Evolutionary conservation across 2,113 vertebrate genomes (phyloP).

Genomic region (Brachyhypopomus occidentalis): DNA sequence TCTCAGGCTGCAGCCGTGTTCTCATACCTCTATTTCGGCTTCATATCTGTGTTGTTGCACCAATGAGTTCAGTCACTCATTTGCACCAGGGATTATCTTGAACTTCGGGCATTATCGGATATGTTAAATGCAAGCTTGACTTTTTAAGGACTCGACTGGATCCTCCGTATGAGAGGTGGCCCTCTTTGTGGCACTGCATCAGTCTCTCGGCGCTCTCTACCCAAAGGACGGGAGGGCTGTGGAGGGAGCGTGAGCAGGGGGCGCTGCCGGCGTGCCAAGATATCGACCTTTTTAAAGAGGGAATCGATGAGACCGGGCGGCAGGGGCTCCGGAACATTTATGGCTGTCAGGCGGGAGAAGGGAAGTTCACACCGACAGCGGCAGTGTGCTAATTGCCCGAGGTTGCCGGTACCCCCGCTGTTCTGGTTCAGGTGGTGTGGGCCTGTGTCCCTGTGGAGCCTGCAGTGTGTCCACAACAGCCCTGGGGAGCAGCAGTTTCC

Average conservation of each 20-base stretch:
- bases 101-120: neutral
- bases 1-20: neutral
- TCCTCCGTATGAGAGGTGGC: conserved; percentile 1
- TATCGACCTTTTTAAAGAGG: conserved; percentile 69
- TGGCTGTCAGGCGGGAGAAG: conserved; percentile 60
- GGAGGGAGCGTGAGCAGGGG: conserved; percentile 49
- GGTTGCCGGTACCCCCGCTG: conserved; percentile 58
- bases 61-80: neutral
- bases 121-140: neutral
- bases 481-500: conserved; percentile 46
- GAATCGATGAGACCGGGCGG: conserved; percentile 70
- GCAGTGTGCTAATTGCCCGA: conserved; percentile 70
- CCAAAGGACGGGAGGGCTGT: conserved; percentile 30
- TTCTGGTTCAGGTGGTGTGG: conserved; percentile 49
- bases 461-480: conserved; percentile 42
- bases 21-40: neutral
- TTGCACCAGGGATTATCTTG: neutral
- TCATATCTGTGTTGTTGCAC: neutral
- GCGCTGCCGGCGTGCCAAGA: conserved; percentile 57
- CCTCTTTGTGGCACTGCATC: conserved; percentile 18
- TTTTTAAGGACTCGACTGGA: conserved; percentile 14
- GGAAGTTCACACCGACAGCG: conserved; percentile 64
- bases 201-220: conserved; percentile 38
- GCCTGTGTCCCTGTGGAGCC: conserved; percentile 50
- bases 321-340: conserved; percentile 71